Conservation (phyloP, 2,797 vertebrate genomes). For the Semaprochilodus insignis region DNA sequence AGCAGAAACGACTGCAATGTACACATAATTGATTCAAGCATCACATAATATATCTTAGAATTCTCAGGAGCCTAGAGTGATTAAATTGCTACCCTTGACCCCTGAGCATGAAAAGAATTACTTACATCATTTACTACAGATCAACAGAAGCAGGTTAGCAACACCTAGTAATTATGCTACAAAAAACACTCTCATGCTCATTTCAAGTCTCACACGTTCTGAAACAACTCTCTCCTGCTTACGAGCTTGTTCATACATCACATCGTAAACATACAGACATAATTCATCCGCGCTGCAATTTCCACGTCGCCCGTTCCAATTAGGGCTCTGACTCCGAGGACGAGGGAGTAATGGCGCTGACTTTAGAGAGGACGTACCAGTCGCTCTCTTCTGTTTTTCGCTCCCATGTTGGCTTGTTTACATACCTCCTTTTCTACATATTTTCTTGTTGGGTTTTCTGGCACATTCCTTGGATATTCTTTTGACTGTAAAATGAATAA, state of each 20-base stretch:
- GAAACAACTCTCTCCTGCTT: slow-evolving; percentile 19
- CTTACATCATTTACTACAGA: slow-evolving; percentile 16
- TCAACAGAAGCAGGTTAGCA: slow-evolving; percentile 28
- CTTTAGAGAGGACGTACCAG: slow-evolving; percentile 76
- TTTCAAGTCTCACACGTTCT: slow-evolving; percentile 31
- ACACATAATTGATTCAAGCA: slow-evolving; percentile 7
- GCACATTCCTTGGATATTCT: slow-evolving; percentile 99
- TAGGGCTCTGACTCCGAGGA: slow-evolving; percentile 75
- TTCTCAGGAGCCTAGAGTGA: background rate
- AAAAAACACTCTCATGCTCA: slow-evolving; percentile 32
- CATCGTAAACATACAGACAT: slow-evolving; percentile 59
- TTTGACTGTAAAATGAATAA: slow-evolving; percentile 99
- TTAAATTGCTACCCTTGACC: background rate
- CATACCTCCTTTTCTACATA: slow-evolving; percentile 99
- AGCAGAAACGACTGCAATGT: background rate
- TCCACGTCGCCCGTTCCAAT: slow-evolving; percentile 73
- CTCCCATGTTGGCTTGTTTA: slow-evolving; percentile 84
- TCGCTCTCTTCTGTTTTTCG: slow-evolving; percentile 77
- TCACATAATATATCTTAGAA: background rate
- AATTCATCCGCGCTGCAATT: slow-evolving; percentile 73
- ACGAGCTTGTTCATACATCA: slow-evolving; percentile 32
- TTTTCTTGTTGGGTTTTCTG: slow-evolving; percentile 99
- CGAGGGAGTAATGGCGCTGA: slow-evolving; percentile 73
- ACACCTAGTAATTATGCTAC: slow-evolving; percentile 15
- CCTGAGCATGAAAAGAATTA: slow-evolving; percentile 15